Evolutionary conservation across 2,113 vertebrate species (phyloP).

Genomic region (Sciurus niger): DNA sequence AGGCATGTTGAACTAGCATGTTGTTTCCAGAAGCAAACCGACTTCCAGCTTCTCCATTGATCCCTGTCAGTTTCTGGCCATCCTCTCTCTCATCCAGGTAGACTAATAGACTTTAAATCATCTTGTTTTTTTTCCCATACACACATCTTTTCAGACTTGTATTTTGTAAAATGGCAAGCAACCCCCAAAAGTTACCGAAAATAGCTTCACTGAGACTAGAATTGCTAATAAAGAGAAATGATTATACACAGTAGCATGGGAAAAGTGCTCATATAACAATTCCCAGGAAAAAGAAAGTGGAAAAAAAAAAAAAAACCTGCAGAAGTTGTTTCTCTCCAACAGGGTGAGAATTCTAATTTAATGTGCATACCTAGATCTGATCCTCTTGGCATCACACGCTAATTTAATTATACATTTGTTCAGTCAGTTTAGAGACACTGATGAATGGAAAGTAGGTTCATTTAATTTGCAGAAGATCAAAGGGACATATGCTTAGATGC

Average conservation of each 20-base stretch:
- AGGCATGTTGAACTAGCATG: not conserved
- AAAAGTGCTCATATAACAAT: conserved; percentile 13
- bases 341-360: conserved; percentile 44
- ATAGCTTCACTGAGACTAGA: not conserved
- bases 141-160: not conserved
- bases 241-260: not conserved
- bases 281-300: not conserved
- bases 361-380: not conserved
- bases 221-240: not conserved
- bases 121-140: not conserved
- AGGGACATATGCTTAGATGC: conserved; percentile 57
- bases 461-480: conserved; percentile 74
- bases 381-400: conserved; percentile 41
- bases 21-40: not conserved
- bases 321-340: conserved; percentile 37
- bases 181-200: not conserved
- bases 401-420: conserved; percentile 71
- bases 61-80: not conserved
- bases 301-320: not conserved
- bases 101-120: not conserved
- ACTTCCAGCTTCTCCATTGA: not conserved
- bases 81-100: not conserved
- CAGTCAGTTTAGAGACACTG: conserved; percentile 27
- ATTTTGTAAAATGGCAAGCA: not conserved
- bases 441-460: conserved; percentile 63